These are phyloP conservation scores for Pangasius macronema DNA, from an alignment of 2,797 vertebrate genomes.

Conservation along the genomic window DNA sequence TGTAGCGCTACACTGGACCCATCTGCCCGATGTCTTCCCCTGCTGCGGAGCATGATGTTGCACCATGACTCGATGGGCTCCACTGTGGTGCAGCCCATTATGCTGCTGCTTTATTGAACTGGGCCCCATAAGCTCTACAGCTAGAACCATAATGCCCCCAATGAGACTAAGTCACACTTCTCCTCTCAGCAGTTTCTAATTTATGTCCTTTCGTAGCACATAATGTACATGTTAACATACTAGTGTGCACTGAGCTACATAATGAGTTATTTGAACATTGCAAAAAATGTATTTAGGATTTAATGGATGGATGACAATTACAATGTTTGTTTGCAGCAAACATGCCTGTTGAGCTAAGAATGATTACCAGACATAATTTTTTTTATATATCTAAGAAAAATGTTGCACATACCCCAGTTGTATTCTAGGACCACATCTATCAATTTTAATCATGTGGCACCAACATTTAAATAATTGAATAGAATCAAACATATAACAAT, in stretches of 20 bases:
- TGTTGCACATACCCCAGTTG: neutral
- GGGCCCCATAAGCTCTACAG: conserved; percentile 55
- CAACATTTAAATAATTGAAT: neutral
- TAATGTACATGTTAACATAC: conserved; percentile 9
- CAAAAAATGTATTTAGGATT: neutral
- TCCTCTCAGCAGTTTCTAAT: conserved; percentile 40
- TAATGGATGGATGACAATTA: neutral
- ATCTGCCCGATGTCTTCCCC: conserved; percentile 82
- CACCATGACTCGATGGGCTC: conserved; percentile 78
- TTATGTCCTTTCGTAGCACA: conserved; percentile 22
- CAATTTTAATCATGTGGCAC: neutral
- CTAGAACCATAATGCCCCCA: conserved; percentile 48
- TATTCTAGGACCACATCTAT: neutral
- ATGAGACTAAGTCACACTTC: conserved; percentile 33
- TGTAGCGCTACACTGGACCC: conserved; percentile 82
- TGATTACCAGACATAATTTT: neutral
- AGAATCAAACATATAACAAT: neutral
- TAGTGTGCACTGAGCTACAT: conserved; percentile 11
- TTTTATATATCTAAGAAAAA: neutral
- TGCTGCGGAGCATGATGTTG: conserved; percentile 82
- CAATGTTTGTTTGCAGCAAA: neutral
- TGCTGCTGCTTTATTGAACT: conserved; percentile 60
- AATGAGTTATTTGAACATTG: conserved; percentile 5
- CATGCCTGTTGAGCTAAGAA: neutral
- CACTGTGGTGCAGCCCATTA: conserved; percentile 74